Conservation (phyloP, 2,888 invertebrate genomes). For the Marasmarcha lunaedactyla region DNA sequence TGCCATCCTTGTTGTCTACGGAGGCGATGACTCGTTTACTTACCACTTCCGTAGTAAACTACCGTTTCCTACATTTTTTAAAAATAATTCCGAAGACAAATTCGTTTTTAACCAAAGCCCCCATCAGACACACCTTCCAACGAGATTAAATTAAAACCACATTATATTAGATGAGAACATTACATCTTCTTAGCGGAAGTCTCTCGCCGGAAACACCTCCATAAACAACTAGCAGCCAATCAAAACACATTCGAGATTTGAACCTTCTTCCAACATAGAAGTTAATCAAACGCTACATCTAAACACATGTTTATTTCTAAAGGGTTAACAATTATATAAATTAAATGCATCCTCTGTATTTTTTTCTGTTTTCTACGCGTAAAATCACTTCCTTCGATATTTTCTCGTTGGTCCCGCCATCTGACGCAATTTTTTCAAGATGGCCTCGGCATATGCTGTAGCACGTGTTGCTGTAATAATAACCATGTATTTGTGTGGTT, state of each 20-base stretch:
- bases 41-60: no score
- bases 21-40: no score
- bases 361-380: conserved; percentile 49
- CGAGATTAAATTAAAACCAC: background rate
- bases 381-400: conserved; percentile 61
- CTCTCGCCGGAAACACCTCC: conserved; percentile 35
- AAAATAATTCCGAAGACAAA: no score
- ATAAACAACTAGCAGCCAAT: conserved; percentile 39
- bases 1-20: no score
- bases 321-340: conserved; percentile 66
- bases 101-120: conserved; percentile 10
- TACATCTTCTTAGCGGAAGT: background rate
- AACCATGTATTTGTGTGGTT: background rate
- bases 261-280: conserved; percentile 30
- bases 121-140: background rate
- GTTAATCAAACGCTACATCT: conserved; percentile 39
- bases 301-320: conserved; percentile 52
- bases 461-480: conserved; percentile 15
- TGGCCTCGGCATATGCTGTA: conserved; percentile 27
- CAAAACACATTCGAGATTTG: conserved; percentile 61
- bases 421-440: conserved; percentile 28
- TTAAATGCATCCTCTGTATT: conserved; percentile 59
- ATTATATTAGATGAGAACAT: background rate
- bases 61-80: no score
- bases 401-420: conserved; percentile 40